Evolutionary conservation across 1,140 invertebrate species (phyloP), one percentile per base, ranked within the genome.

Genomic region (Cotesia chilonis): DNA sequence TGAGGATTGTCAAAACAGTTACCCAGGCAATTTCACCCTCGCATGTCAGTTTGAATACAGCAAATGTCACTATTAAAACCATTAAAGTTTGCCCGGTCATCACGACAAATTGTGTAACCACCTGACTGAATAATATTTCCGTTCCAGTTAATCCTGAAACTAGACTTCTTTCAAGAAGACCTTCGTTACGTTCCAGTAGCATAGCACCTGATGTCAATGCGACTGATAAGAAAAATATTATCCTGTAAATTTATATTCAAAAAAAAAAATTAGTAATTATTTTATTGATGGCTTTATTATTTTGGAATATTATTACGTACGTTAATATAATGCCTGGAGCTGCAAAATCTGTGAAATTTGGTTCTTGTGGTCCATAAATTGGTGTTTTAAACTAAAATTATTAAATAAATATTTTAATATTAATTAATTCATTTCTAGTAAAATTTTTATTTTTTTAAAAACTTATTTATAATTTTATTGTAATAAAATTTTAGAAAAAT

Each of bases 341-440:
- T 77, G 96, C 96, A 81, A 98, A 98, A 82, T 98, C 94, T 0
- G 95, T 97, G 80, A 98, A 97, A 77, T 94, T 95, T 0, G 95
- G 94, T 73, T 93, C 88, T 59, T 87, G 83, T n/a, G 91, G 89
- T 17, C 96, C 96, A 83, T 96, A 98, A 63, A 98, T 91, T 3
- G 96, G 96, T n/a, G 91, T 84, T 77, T 91, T 88, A 78, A 95
- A 93, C 88, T 94, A 85, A 38, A 38, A 9, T 67, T 5, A 6
- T 57, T 52, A 14, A 47, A 41, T 65, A 59, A 63, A 10, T 47
- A 20, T 51, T 51, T 14, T 17, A 55, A 14, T 55, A 52, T 47
- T 68, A n/a, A 12, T 36, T 68, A 28, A 28, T 28, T 28, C 3
- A 3, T 28, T 28, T 28, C 2, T 28, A 28, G 28, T 28, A 28